Evolutionary conservation across 1,140 invertebrate genomes (phyloP).

Genomic region (Pseudomyrmex flavicornis): DNA sequence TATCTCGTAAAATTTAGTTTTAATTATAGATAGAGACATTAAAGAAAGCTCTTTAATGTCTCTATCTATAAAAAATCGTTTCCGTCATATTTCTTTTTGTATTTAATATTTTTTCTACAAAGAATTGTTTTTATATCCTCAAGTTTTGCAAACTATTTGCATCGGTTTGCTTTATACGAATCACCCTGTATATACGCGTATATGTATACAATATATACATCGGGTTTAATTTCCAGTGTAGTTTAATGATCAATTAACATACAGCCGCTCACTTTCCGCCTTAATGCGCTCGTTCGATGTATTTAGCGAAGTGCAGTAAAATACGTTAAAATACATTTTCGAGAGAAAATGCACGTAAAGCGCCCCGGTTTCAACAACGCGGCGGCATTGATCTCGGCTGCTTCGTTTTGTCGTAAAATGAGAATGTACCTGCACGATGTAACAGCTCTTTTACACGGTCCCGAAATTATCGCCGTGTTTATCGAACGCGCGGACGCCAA

Average conservation of each 20-base stretch:
- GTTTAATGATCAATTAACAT: constrained; percentile 10
- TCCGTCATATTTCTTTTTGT: too few species aligned
- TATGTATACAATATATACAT: background rate
- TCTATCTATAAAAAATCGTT: too few species aligned
- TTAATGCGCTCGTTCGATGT: background rate
- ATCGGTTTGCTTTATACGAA: too few species aligned
- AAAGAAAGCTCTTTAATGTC: too few species aligned
- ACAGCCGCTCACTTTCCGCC: constrained; percentile 2
- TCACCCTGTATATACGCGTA: background rate
- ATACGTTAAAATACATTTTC: background rate
- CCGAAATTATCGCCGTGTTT: background rate
- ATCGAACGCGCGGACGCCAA: background rate
- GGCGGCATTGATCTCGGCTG: background rate
- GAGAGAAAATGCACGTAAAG: background rate
- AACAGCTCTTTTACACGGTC: background rate
- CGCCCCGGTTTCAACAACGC: background rate
- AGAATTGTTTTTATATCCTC: too few species aligned
- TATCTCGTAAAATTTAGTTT: too few species aligned
- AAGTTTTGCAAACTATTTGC: too few species aligned
- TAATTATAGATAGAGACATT: too few species aligned
- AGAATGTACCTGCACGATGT: background rate
- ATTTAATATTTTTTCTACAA: too few species aligned
- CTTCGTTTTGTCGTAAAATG: constrained; percentile 23
- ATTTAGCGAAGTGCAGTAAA: background rate
- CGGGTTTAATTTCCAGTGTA: constrained; percentile 24